Evolutionary conservation across 1,140 invertebrate genomes (phyloP), one percentile per base, ranked within the genome.

Genomic region (Doryteuthis pealeii): DNA sequence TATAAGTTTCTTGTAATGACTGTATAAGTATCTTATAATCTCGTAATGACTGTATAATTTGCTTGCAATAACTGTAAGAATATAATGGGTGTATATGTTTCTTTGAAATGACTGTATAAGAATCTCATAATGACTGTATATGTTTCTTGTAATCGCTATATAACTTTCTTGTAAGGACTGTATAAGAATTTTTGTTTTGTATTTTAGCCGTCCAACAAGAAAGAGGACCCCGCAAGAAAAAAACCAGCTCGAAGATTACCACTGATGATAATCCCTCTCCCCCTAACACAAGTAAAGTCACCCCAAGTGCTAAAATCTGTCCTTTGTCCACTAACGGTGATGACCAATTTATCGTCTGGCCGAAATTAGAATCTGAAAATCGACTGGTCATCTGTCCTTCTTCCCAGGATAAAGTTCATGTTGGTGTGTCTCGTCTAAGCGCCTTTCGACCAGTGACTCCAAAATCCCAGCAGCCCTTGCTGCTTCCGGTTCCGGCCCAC

Each of bases 141-240:
- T n/a, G n/a, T n/a, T n/a, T n/a, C n/a, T n/a, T n/a, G n/a, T n/a
- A n/a, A n/a, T n/a, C n/a, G n/a, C n/a, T n/a, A n/a, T n/a, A n/a
- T n/a, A n/a, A n/a, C n/a, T n/a, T n/a, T n/a, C n/a, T n/a, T n/a
- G n/a, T n/a, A n/a, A n/a, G n/a, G n/a, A n/a, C n/a, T n/a, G n/a
- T n/a, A n/a, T n/a, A n/a, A n/a, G n/a, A n/a, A n/a, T n/a, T n/a
- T 72, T 28, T 74, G 15, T 30, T 69, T 32, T 30, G 18, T 62
- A 40, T 75, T 80, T 67, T 73, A 88, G 93, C 93, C 58, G 93
- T 94, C 5, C 93, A 94, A 88, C 92, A 93, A 86, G 93, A 94
- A 85, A 86, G 93, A 74, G 93, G 93, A 6, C 93, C 93, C 1
- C 88, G 93, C 68, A 90, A 89, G 80, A 87, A 82, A 49, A 91